Evolutionary conservation across 2,797 vertebrate genomes (phyloP).

Genomic region (Myiotriccus ornatus): DNA sequence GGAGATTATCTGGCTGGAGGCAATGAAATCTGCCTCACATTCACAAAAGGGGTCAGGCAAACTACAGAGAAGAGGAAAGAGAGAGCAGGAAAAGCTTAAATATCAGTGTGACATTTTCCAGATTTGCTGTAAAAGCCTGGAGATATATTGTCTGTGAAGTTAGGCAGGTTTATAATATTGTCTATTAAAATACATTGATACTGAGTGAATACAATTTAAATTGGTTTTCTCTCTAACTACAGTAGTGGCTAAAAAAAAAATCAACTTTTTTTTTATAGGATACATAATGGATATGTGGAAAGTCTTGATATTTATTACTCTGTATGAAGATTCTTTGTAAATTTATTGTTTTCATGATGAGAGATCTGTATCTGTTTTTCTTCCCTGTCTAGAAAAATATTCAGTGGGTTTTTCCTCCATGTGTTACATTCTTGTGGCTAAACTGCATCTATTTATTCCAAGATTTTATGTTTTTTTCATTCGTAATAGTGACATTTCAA

Average conservation of each 20-base stretch:
- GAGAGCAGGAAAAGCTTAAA: conserved; percentile 2
- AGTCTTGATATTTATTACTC: conserved; percentile 46
- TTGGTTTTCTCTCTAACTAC: conserved; percentile 33
- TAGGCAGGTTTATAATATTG: conserved; percentile 15
- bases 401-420: conserved; percentile 1
- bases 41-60: background rate
- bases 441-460: conserved; percentile 22
- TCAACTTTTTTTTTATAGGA: conserved; percentile 27
- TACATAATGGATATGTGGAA: conserved; percentile 28
- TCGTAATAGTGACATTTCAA: background rate
- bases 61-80: background rate
- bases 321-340: conserved; percentile 42
- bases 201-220: conserved; percentile 13
- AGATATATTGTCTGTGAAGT: conserved; percentile 6
- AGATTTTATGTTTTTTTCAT: conserved; percentile 23
- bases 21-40: background rate
- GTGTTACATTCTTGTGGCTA: conserved; percentile 5
- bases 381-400: conserved; percentile 24
- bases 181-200: conserved; percentile 39
- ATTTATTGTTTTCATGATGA: conserved; percentile 40
- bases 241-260: background rate
- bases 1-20: background rate
- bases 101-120: conserved; percentile 23
- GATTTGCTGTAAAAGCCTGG: conserved; percentile 15
- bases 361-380: conserved; percentile 21